Evolutionary conservation across 2,797 vertebrate species (phyloP).

Genomic region (Amazona finschi): DNA sequence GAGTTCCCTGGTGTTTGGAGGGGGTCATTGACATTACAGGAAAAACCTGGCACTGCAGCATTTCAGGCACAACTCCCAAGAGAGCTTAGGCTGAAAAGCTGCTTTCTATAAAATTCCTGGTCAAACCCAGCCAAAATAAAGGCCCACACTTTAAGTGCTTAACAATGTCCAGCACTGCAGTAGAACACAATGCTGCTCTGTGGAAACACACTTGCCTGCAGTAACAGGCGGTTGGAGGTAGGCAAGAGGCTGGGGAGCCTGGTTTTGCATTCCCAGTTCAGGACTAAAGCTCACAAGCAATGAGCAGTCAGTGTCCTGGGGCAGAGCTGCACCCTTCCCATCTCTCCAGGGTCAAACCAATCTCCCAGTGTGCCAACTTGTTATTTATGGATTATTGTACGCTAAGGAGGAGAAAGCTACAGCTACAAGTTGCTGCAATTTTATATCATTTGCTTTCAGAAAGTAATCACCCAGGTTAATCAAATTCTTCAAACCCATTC

Average conservation of each 20-base stretch:
- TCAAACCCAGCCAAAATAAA: not conserved
- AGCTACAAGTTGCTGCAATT: not conserved
- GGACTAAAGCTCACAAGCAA: not conserved
- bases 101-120: not conserved
- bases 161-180: rapidly evolving
- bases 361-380: rapidly evolving
- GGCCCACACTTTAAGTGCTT: not conserved
- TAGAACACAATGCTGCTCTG: not conserved
- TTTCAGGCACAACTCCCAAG: not conserved
- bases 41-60: not conserved
- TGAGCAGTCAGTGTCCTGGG: not conserved
- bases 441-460: not conserved
- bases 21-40: not conserved
- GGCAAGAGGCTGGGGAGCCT: not conserved
- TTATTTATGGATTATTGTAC: rapidly evolving
- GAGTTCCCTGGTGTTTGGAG: rapidly evolving
- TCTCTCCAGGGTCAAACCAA: rapidly evolving
- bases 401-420: not conserved
- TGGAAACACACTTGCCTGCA: not conserved
- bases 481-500: not conserved
- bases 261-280: not conserved
- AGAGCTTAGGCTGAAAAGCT: not conserved
- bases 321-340: not conserved
- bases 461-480: not conserved
- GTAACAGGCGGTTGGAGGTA: not conserved